Base-by-base conservation (phyloP, 2,113 vertebrate genomes). In the Microtus richardsoni region DNA sequence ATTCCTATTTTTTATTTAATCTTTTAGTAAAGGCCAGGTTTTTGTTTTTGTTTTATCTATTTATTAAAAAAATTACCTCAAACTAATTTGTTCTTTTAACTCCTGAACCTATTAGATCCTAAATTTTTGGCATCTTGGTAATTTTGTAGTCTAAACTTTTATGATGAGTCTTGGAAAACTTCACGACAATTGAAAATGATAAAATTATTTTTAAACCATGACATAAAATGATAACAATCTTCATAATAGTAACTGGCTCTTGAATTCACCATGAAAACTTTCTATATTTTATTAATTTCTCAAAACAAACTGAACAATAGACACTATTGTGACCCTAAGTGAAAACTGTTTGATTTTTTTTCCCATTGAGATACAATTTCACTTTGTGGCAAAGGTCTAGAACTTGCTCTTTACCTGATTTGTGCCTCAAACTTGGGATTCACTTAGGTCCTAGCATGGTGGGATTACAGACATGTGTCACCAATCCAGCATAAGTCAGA, bases 171-270 rank as follows among this genome's bases (percentile, higher is more conserved):
- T 19, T 71, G 90, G 80, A 93, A 44, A 96, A 83, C 16, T 11
- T 54, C 89, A 41, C 28, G 16, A 58, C 39, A 83, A 71, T 49
- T 89, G 30, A 75, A 95, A 91, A 95, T 8, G 62, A 44, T 62
- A 44, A 73, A 22, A 24, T 88, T 85, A 71, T 95, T 82, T 88
- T 49, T 47, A 95, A 93, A 88, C 30, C 30, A n/a, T 89, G 49
- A 22, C 16, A 75, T 71, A 36, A 94, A 82, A 86, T 70, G 22
- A 70, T 70, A 44, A 41, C 62, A 77, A 44, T 39, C 47, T 30
- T 33, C 19, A 62, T 2, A 73, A 75, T 5, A 75, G 39, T 33
- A 52, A 33, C 44, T 62, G 77, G 28, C 21, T 75, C 39, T 33
- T 44, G 0, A 24, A 58, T 66, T 85, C 28, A 47, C 41, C 44